Evolutionary conservation across 2,888 invertebrate genomes (phyloP), one percentile per base, ranked within the genome.

Genomic region (Thalpophila matura): DNA sequence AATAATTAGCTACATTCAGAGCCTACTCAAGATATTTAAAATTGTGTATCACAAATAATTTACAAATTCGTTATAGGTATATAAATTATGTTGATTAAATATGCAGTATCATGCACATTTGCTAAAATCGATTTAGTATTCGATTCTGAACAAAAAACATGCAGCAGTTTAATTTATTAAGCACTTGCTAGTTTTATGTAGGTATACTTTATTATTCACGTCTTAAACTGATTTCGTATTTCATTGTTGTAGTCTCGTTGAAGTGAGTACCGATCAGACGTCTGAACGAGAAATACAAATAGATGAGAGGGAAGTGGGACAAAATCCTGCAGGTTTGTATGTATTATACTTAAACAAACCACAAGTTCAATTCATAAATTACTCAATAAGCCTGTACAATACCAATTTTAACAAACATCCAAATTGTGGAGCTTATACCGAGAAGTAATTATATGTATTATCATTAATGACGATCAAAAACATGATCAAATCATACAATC

Each of bases 281-380:
- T 86, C 90, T 7, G 91, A 93, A 57, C 86, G 82, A 42, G 92
- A 91, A 63, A 87, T 92, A 55, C 89, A 91, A 82, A 92, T 94
- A 43, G 94, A 94, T 35, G 94, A 95, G 59, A 83, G 93, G 35
- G 94, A 94, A 74, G 87, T 87, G 9, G 85, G 83, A n/a, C 89
- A 90, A 46, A 87, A 91, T 24, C 90, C 90, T 12, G 90, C 94
- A 83, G 93, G 94, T 94, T 76, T 57, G 79, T 65, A 29, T 56
- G 20, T 54, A 35, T 18, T 16, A 22, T 49, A 37, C 20, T 26
- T 27, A n/a, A 14, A n/a, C n/a, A 31, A 37, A 38, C 24, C 5
- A n/a, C 14, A 10, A 14, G 18, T 24, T 26, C 12, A 5, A n/a
- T 26, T 14, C 4, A 14, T 1, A 7, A 35, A 14, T 26, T 5